Conservation (phyloP, 2,797 vertebrate genomes). For the Coreius guichenoti region DNA sequence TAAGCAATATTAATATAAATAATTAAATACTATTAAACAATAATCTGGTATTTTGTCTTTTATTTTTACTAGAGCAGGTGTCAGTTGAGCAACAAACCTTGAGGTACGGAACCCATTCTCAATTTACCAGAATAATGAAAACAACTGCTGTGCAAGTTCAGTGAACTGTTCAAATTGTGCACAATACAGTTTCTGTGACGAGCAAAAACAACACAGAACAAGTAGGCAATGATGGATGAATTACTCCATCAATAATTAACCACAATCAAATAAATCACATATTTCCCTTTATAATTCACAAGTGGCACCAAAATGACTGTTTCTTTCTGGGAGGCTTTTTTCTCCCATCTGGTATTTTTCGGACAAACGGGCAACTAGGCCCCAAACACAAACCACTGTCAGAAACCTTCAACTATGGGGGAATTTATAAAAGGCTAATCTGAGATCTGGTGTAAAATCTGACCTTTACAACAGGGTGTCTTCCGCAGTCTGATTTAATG, state of each 20-base stretch:
- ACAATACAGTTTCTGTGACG: constrained; percentile 1
- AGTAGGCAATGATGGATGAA: constrained; percentile 7
- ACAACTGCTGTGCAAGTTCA: background rate
- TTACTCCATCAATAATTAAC: constrained; percentile 29
- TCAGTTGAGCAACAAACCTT: constrained; percentile 2
- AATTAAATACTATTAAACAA: constrained; percentile 1
- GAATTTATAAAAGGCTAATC: background rate
- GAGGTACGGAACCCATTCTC: constrained; percentile 14
- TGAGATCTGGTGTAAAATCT: constrained; percentile 37
- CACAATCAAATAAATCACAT: constrained; percentile 5
- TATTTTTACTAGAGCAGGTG: constrained; percentile 12
- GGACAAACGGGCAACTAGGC: background rate
- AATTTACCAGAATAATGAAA: constrained; percentile 17
- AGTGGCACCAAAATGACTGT: background rate
- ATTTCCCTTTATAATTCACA: background rate
- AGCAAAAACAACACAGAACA: constrained; percentile 10
- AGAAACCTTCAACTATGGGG: background rate
- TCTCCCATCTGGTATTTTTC: background rate
- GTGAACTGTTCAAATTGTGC: background rate
- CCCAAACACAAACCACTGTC: background rate
- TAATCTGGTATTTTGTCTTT: background rate
- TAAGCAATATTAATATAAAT: background rate
- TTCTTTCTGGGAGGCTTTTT: background rate
- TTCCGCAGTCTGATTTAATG: constrained; percentile 88
- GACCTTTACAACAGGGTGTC: constrained; percentile 92